Percentiles rank a stretch among this genome's conserved stretches.
phyloP scores from a whole-genome alignment of 2,113 vertebrate species.

The Myiozetetes cayanensis region DNA sequence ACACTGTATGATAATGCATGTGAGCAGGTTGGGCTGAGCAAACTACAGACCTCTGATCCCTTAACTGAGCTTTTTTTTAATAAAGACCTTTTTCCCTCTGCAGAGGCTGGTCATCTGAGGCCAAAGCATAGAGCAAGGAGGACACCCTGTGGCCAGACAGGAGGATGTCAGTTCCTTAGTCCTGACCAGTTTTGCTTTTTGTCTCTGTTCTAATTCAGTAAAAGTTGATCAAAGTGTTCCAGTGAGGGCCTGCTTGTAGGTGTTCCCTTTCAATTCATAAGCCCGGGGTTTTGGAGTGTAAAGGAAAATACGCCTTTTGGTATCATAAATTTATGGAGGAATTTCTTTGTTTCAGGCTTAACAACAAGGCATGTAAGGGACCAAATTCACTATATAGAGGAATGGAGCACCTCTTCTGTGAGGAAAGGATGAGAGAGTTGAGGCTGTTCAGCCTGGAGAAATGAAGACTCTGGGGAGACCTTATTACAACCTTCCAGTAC shows the following conservation, averaged over 20 bases:
- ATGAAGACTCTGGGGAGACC: not conserved
- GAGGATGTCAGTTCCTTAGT: not conserved
- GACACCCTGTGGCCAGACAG: conserved; percentile 59
- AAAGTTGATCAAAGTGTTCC: not conserved
- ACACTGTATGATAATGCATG: not conserved
- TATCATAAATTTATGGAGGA: rapidly evolving
- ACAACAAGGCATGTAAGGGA: rapidly evolving
- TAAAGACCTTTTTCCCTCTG: not conserved
- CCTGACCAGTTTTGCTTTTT: not conserved
- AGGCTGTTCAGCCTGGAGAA: not conserved
- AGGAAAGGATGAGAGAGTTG: not conserved
- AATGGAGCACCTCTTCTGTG: not conserved
- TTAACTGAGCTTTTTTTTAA: not conserved
- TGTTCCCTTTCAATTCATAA: not conserved
- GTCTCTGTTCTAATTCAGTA: not conserved
- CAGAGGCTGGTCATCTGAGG: not conserved
- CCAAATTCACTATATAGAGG: not conserved
- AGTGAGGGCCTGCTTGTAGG: not conserved
- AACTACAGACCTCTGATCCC: not conserved
- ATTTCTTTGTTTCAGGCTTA: not conserved
- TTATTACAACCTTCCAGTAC: not conserved
- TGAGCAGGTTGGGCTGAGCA: not conserved
- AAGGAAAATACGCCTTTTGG: not conserved
- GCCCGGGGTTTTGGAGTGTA: rapidly evolving
- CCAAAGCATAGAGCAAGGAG: conserved; percentile 27